Evolutionary conservation across 1,140 invertebrate genomes (phyloP).

Genomic region (Pygmarrhopalites habei): DNA sequence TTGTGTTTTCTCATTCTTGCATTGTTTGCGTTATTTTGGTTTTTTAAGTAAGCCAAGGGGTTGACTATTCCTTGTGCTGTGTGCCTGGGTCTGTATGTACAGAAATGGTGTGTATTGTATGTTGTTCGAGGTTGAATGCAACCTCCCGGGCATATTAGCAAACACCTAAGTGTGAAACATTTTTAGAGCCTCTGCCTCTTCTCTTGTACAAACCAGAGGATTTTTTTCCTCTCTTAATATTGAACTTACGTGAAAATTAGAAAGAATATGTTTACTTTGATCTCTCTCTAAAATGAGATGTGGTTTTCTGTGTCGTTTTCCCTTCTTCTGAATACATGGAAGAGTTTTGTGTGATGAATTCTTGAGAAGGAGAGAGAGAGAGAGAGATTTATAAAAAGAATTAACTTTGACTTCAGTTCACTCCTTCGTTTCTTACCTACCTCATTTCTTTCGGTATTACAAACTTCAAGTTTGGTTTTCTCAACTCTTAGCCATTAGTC

Average conservation of each 20-base stretch:
- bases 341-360: no score
- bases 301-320: not conserved
- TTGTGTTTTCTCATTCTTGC: not conserved
- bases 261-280: not conserved
- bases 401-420: not conserved
- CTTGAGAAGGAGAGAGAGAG: no score
- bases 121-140: not conserved
- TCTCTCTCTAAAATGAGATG: not conserved
- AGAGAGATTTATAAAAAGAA: not conserved
- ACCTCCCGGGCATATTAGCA: constrained; percentile 28
- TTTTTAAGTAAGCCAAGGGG: no score
- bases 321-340: no score
- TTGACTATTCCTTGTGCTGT: not conserved
- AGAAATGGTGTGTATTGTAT: not conserved
- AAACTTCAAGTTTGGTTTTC: no score
- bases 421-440: not conserved
- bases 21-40: not conserved
- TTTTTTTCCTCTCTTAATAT: constrained; percentile 7
- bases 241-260: not conserved
- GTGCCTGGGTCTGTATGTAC: not conserved
- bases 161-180: constrained; percentile 39
- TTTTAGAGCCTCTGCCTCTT: constrained; percentile 24
- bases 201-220: not conserved
- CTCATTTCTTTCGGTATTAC: constrained; percentile 3
- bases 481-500: no score